Evolutionary conservation across 1,140 invertebrate genomes (phyloP).

Genomic region (Meteorus sp.): DNA sequence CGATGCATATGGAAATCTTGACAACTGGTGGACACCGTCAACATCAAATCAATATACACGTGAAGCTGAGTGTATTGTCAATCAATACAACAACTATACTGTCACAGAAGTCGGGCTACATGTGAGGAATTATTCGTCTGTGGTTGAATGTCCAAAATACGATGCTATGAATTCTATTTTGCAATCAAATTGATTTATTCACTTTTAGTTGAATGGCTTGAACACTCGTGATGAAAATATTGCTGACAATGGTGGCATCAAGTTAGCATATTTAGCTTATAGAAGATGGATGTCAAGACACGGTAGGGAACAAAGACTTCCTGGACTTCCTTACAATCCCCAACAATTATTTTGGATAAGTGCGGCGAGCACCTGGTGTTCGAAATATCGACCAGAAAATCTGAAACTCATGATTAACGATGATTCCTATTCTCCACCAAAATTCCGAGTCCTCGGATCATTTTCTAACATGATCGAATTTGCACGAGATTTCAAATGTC

Average conservation of each 20-base stretch:
- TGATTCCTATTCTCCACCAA: neutral
- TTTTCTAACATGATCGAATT: neutral
- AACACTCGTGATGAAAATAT: neutral
- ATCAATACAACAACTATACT: constrained; percentile 85
- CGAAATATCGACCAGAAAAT: neutral
- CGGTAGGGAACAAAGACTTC: neutral
- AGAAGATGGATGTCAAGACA: neutral
- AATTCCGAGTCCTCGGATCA: neutral
- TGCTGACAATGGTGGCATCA: neutral
- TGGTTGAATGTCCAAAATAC: no score
- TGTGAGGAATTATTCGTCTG: no score
- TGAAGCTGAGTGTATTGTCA: constrained; percentile 81
- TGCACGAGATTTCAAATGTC: neutral
- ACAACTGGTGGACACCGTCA: constrained; percentile 80
- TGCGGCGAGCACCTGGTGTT: neutral
- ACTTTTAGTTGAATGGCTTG: neutral
- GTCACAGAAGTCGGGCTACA: constrained; percentile 69
- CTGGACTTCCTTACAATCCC: neutral
- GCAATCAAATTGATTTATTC: no score
- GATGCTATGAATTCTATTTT: no score
- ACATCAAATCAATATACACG: constrained; percentile 75
- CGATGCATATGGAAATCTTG: constrained; percentile 83
- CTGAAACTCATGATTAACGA: neutral
- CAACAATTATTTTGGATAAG: neutral
- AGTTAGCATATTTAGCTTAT: neutral